These are phyloP conservation scores for Arothron firmamentum DNA, from an alignment of 2,113 vertebrate genomes.

Conservation along the genomic window DNA sequence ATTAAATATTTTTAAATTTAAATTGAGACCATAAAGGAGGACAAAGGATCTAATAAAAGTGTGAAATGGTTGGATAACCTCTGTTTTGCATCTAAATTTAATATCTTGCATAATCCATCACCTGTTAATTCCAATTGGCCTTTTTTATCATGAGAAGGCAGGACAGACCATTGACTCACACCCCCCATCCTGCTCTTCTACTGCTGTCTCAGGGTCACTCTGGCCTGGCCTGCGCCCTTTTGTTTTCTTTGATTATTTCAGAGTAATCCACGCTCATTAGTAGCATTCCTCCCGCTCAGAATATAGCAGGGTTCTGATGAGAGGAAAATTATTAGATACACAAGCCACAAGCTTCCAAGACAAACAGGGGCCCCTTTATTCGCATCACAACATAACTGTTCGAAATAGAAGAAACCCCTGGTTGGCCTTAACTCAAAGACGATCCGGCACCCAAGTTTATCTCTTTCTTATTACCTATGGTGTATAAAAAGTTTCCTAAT, in stretches of 20 bases:
- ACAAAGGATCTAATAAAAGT: no score
- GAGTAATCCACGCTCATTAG: conserved; percentile 43
- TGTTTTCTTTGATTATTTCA: conserved; percentile 54
- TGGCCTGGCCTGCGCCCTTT: background rate
- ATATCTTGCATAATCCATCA: conserved; percentile 11
- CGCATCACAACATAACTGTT: conserved; percentile 14
- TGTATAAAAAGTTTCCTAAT: conserved; percentile 24
- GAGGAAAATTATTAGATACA: conserved; percentile 52
- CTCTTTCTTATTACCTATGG: background rate
- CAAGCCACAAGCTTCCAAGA: conserved; percentile 1
- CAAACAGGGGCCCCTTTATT: conserved; percentile 37
- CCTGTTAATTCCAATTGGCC: conserved; percentile 3
- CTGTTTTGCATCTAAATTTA: conserved; percentile 12
- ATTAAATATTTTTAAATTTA: no score
- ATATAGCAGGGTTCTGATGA: conserved; percentile 12
- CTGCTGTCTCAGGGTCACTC: conserved; percentile 9
- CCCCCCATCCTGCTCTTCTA: background rate
- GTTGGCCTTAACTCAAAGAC: conserved; percentile 24
- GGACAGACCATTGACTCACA: conserved; percentile 14
- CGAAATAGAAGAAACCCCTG: conserved; percentile 36
- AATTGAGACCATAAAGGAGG: no score
- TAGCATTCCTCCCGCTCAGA: conserved; percentile 34
- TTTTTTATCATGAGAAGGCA: conserved; percentile 1
- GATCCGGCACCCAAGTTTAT: conserved; percentile 3
- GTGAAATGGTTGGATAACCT: background rate